Evolutionary conservation across 1,140 invertebrate species (phyloP).

Genomic region (Achatina immaculata): DNA sequence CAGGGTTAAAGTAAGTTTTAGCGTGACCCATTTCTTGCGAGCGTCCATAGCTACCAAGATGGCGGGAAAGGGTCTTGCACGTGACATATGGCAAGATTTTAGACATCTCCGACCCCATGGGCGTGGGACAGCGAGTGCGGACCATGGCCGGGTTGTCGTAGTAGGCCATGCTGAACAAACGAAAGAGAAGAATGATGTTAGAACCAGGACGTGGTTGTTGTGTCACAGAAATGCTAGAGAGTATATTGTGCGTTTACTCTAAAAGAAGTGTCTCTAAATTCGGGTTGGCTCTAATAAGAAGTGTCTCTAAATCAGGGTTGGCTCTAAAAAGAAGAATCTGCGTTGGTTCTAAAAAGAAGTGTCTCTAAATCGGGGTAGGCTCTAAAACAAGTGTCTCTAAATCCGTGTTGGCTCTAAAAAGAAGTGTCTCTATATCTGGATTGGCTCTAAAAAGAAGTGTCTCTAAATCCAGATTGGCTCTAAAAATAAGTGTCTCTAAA

Average conservation of each 20-base stretch:
- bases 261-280: too few species aligned
- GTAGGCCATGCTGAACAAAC: constrained; percentile 54
- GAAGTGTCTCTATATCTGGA: too few species aligned
- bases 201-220: background rate
- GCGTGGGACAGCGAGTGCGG: constrained; percentile 63
- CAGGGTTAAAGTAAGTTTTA: constrained; percentile 65
- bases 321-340: background rate
- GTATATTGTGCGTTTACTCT: background rate
- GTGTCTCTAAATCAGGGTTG: background rate
- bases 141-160: constrained; percentile 58
- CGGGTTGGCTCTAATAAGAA: background rate
- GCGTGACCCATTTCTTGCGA: constrained; percentile 63
- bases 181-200: background rate
- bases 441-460: background rate
- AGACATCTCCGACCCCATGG: constrained; percentile 63
- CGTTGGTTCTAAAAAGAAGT: background rate
- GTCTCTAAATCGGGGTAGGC: background rate
- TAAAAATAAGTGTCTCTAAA: background rate
- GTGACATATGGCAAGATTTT: constrained; percentile 64
- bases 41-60: constrained; percentile 57
- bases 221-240: too few species aligned
- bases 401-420: too few species aligned
- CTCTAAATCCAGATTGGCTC: background rate
- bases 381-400: background rate
- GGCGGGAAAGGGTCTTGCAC: constrained; percentile 62